phyloP scores from a whole-genome alignment of 2,888 invertebrate species.

The Orthosia incerta region DNA sequence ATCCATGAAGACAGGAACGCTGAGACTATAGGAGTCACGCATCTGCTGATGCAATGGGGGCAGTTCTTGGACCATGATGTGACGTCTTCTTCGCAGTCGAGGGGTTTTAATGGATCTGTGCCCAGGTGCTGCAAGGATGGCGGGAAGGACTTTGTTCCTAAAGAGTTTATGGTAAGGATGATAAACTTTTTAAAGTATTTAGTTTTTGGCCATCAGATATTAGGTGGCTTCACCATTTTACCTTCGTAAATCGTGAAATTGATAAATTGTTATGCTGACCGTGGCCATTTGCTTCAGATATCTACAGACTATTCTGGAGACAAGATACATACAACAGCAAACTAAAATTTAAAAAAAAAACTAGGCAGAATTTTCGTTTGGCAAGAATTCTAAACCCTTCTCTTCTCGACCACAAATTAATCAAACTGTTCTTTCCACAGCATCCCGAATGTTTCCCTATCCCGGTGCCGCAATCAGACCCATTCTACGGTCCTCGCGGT shows the following conservation, averaged over 20 bases:
- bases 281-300: no score
- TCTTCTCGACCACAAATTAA: neutral
- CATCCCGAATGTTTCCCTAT: conserved; percentile 97
- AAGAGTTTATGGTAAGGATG: conserved; percentile 91
- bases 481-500: conserved; percentile 93
- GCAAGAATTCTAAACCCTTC: no score
- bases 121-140: conserved; percentile 94
- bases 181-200: neutral
- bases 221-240: no score
- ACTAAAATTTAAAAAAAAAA: no score
- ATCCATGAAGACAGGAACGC: conserved; percentile 92
- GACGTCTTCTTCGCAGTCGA: conserved; percentile 94
- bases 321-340: no score
- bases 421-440: conserved; percentile 75
- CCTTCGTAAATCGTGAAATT: no score
- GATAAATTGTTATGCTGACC: no score
- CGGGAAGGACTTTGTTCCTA: conserved; percentile 91
- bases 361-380: no score
- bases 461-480: conserved; percentile 93
- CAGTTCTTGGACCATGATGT: conserved; percentile 97
- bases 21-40: conserved; percentile 93
- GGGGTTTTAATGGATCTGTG: conserved; percentile 94
- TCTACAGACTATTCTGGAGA: no score
- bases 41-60: conserved; percentile 97
- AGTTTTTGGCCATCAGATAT: neutral